Evolutionary conservation across 30 jellyfish, hydroid and myxozoan genomes (phyloP), one percentile per base, ranked within the genome.

Genomic region (Hydractinia echinata): DNA sequence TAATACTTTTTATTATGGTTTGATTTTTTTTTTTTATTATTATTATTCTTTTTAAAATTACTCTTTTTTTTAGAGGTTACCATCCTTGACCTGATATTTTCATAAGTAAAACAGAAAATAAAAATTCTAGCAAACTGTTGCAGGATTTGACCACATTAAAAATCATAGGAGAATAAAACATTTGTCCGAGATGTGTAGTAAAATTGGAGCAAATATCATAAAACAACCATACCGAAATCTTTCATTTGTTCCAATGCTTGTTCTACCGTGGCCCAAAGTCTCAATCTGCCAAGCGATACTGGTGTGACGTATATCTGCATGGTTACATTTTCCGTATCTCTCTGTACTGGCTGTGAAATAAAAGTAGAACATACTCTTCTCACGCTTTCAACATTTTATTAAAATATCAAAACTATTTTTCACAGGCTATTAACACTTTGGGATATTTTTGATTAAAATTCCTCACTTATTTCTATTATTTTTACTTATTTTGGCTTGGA

Each of bases 211-310:
- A 58, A 58, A 58, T 58, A 3, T 30, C 44, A 30, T 30, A 30
- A 30, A 30, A 30, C 44, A 30, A 30, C 2, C 44, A 30, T 66
- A 88, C 99, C 99, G 19, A 82, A 85, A 3, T 76, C 92, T 53
- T 82, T 94, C 97, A 94, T 88, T 53, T 83, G 76, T 19, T 10
- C 81, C 64, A 94, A 53, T 54, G 97, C 81, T 19, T 85, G 90
- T 71, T 94, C 99, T 55, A 94, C 95, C 4, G 97, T 61, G 85
- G 96, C 58, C 99, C 99, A 94, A 0, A 94, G 85, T 51, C 99
- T 39, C 53, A 94, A 69, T 64, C 96, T 54, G 14, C 99, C 99
- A 55, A 94, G 52, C n/a, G 96, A 88, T 70, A 94, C 96, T 5
- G 99, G 99, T 54, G 81, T 82, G 50, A 79, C 81, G 64, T 88